Evolutionary conservation across 2,797 vertebrate genomes (phyloP).

Genomic region (Myotis myotis): DNA sequence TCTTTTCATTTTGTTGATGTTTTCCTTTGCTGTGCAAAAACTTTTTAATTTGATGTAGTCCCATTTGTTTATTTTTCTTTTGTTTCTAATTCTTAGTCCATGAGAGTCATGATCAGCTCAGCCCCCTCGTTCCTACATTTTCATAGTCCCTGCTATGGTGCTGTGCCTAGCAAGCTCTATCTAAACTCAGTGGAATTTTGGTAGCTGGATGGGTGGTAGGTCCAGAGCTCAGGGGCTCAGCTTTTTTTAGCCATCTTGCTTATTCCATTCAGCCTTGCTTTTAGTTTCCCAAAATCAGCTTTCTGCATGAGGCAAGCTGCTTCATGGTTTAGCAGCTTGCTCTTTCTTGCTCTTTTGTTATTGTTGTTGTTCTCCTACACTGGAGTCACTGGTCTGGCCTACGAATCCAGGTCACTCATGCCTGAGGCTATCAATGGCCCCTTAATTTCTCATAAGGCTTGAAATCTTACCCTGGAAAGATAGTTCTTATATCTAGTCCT

Average conservation of each 20-base stretch:
- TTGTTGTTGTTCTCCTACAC: too few relatives aligned
- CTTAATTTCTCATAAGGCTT: neutral
- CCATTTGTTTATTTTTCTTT: neutral
- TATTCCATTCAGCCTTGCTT: neutral
- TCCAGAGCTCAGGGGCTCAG: neutral
- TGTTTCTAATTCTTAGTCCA: neutral
- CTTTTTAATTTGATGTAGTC: too few relatives aligned
- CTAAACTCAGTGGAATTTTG: neutral
- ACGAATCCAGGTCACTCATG: neutral
- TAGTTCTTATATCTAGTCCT: neutral
- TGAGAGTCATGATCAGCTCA: neutral
- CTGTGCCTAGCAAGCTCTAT: neutral
- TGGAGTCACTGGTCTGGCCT: neutral
- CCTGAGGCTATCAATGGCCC: neutral
- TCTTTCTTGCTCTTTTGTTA: neutral
- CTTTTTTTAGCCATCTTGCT: neutral
- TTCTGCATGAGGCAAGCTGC: neutral
- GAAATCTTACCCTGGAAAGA: neutral
- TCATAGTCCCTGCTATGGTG: neutral
- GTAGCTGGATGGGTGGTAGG: neutral
- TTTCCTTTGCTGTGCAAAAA: too few relatives aligned
- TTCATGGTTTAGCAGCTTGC: neutral
- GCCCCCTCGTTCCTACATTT: neutral
- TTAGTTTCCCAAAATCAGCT: neutral
- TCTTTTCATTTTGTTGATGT: too few relatives aligned